These are phyloP conservation scores for Podarcis cretensis DNA, from an alignment of 2,113 vertebrate genomes.

Conservation along the genomic window DNA sequence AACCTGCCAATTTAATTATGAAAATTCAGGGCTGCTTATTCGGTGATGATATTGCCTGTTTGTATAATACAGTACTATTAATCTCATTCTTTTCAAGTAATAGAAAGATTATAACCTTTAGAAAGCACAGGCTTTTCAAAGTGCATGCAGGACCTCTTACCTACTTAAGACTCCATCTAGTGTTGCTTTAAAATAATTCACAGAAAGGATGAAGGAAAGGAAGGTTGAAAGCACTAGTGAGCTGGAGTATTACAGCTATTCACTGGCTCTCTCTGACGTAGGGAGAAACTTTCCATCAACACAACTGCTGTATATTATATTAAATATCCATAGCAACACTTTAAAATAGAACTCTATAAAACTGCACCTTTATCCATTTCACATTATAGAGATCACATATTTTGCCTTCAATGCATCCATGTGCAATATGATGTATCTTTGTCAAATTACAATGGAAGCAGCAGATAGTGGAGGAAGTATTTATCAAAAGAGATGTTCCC, in stretches of 20 bases:
- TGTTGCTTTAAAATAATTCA: not conserved
- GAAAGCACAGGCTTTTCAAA: not conserved
- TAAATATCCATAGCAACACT: not conserved
- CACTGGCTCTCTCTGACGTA: not conserved
- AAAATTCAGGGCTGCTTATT: not conserved
- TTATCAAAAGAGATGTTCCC: not conserved
- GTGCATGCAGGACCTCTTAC: not conserved
- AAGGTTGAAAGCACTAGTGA: not conserved
- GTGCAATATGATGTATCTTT: not conserved
- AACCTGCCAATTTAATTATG: not conserved
- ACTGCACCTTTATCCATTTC: not conserved
- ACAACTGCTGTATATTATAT: not conserved
- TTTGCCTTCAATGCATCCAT: not conserved
- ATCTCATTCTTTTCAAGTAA: not conserved
- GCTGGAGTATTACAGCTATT: not conserved
- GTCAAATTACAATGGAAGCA: not conserved
- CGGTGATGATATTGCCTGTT: not conserved
- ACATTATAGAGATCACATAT: not conserved
- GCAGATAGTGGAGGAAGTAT: not conserved
- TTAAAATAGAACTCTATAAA: not conserved
- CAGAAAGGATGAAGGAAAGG: not conserved
- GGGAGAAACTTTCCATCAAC: not conserved
- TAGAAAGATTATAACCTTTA: not conserved
- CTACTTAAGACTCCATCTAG: constrained; percentile 14
- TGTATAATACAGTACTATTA: not conserved